These are phyloP conservation scores for Stenolophus ochropezus DNA, from an alignment of 2,888 invertebrate genomes.

Conservation along the genomic window DNA sequence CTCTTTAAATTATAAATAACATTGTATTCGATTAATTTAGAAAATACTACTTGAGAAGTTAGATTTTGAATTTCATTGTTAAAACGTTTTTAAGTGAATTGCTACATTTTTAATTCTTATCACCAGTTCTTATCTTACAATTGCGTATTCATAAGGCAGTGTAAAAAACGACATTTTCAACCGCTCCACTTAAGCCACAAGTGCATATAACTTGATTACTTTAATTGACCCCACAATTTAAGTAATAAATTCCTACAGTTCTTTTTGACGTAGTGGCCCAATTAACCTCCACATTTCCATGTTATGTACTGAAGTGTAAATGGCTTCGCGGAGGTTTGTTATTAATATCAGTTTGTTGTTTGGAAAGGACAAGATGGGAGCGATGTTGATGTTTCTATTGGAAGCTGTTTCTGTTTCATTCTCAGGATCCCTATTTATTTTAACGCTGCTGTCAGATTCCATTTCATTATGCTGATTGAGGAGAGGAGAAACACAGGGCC, in stretches of 20 bases:
- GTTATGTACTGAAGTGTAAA: not conserved
- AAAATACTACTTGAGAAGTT: too few relatives aligned
- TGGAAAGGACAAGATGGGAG: slow-evolving; percentile 20
- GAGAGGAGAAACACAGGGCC: slow-evolving; percentile 2
- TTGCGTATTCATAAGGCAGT: too few relatives aligned
- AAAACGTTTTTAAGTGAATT: too few relatives aligned
- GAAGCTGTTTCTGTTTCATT: slow-evolving; percentile 24
- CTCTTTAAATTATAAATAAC: too few relatives aligned
- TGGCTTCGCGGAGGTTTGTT: not conserved
- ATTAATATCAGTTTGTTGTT: slow-evolving; percentile 41
- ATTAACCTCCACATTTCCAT: slow-evolving; percentile 13
- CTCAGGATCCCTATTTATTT: slow-evolving; percentile 44
- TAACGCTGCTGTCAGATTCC: slow-evolving; percentile 48
- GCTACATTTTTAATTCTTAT: too few relatives aligned
- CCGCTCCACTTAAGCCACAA: not conserved
- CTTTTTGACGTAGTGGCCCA: not conserved
- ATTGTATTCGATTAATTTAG: too few relatives aligned
- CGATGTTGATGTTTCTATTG: slow-evolving; percentile 33
- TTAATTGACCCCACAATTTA: slow-evolving; percentile 15
- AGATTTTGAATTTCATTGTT: too few relatives aligned
- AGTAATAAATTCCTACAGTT: not conserved
- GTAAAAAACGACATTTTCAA: too few relatives aligned
- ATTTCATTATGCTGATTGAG: slow-evolving; percentile 58
- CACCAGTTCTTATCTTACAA: too few relatives aligned
- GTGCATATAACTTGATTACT: slow-evolving; percentile 20